phyloP scores from a whole-genome alignment of 2,888 invertebrate genomes.

The Macaria notata region DNA sequence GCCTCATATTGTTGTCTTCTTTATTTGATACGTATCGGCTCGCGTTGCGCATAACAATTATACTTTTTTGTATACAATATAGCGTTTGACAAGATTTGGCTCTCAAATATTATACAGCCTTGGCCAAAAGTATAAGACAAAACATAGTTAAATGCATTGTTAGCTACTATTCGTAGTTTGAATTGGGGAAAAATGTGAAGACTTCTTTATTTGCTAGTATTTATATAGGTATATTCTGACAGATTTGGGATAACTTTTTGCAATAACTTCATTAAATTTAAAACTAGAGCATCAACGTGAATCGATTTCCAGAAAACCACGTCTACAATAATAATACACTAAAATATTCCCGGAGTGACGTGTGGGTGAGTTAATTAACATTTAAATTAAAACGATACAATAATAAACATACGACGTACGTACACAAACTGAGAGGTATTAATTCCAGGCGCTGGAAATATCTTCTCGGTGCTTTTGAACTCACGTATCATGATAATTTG shows the following conservation, averaged over 20 bases:
- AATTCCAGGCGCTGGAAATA: constrained; percentile 11
- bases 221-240: too few relatives aligned
- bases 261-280: too few relatives aligned
- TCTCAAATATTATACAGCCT: not conserved
- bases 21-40: constrained; percentile 39
- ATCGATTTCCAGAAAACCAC: too few relatives aligned
- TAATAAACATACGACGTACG: not conserved
- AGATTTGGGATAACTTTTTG: too few relatives aligned
- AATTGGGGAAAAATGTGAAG: too few relatives aligned
- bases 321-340: too few relatives aligned
- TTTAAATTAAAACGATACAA: constrained; percentile 12
- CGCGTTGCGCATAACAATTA: constrained; percentile 25
- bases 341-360: too few relatives aligned
- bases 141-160: too few relatives aligned
- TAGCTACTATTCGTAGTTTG: too few relatives aligned
- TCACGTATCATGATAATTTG: not conserved
- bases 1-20: constrained; percentile 42
- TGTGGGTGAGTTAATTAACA: constrained; percentile 5
- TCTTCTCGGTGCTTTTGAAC: constrained; percentile 12
- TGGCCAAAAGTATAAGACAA: too few relatives aligned
- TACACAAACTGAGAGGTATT: constrained; percentile 1
- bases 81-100: constrained; percentile 18
- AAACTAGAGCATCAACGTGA: too few relatives aligned
- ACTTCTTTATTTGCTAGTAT: too few relatives aligned
- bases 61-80: constrained; percentile 29